These are phyloP conservation scores for Malurus leucopterus DNA, from an alignment of 2,797 vertebrate species.

Conservation along the genomic window DNA sequence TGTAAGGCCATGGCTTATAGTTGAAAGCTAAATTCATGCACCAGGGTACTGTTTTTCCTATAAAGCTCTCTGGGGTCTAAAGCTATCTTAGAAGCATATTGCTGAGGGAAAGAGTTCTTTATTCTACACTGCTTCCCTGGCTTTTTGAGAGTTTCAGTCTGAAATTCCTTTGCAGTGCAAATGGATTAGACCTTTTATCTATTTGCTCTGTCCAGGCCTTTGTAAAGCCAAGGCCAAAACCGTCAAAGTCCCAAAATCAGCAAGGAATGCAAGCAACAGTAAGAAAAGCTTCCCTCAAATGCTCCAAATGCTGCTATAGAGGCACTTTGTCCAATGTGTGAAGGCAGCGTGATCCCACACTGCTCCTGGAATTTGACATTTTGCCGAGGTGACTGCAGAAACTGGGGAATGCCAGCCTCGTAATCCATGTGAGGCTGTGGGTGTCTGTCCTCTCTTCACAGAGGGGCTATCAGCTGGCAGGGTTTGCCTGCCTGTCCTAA, in stretches of 20 bases:
- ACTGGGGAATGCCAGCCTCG: neutral
- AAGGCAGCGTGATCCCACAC: neutral
- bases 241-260: neutral
- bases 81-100: neutral
- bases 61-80: neutral
- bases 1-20: neutral
- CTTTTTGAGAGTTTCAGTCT: neutral
- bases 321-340: neutral
- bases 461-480: neutral
- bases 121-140: neutral
- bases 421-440: neutral
- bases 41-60: neutral
- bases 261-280: neutral
- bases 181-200: neutral
- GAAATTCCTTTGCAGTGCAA: neutral
- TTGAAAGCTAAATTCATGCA: neutral
- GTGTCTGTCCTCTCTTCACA: neutral
- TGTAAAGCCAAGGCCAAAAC: neutral
- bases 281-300: fast-evolving
- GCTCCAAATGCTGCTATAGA: neutral
- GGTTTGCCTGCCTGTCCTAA: neutral
- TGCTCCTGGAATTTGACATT: neutral
- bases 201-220: neutral
- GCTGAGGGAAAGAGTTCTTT: neutral
- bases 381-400: neutral